phyloP scores from a whole-genome alignment of 2,888 invertebrate species.

The Blera fallax region DNA sequence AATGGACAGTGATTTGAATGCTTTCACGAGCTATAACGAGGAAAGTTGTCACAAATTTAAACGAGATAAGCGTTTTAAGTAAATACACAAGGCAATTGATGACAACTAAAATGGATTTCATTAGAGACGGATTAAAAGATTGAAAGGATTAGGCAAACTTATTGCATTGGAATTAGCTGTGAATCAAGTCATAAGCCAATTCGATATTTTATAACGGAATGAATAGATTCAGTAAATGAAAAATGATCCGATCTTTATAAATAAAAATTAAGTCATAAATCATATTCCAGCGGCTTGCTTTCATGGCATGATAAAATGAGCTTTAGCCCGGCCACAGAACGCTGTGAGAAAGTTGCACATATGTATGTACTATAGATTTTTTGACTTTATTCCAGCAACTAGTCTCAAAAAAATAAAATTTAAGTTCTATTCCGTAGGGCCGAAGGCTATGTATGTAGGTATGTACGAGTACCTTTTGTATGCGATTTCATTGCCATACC shows the following conservation, averaged over 20 bases:
- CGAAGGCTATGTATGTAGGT: no score
- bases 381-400: no score
- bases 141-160: background rate
- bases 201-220: background rate
- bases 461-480: no score
- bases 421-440: no score
- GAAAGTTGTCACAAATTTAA: slow-evolving; percentile 8
- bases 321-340: no score
- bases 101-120: background rate
- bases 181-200: background rate
- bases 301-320: no score
- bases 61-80: background rate
- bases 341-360: no score
- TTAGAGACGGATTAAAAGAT: background rate
- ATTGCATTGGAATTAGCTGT: background rate
- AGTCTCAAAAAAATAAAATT: no score
- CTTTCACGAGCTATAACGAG: slow-evolving; percentile 37
- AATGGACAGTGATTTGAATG: slow-evolving; percentile 12
- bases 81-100: background rate
- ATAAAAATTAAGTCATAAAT: background rate
- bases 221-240: background rate
- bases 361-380: no score
- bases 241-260: no score
- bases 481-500: no score
- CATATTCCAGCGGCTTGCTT: no score